A percentile compares a stretch with the other conserved stretches of the same genome.
These are phyloP conservation scores for Acanthosepion pharaonis DNA, from an alignment of 2,888 invertebrate genomes.

Conservation along the genomic window DNA sequence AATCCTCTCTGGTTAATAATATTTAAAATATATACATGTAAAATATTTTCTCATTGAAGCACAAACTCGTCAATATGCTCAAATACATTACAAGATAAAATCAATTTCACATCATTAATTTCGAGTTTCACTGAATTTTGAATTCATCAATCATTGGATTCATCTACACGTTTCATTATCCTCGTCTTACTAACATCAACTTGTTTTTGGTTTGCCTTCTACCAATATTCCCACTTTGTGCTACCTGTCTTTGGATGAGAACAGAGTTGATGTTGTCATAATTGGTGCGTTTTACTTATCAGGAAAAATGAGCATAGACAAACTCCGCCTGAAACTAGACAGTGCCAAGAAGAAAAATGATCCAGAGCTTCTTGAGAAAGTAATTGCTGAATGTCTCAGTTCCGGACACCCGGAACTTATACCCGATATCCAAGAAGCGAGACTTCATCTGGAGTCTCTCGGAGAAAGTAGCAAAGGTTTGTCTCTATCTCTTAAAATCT, in stretches of 20 bases:
- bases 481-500: not conserved
- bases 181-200: no score
- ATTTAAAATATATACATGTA: no score
- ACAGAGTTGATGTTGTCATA: not conserved
- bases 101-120: not conserved
- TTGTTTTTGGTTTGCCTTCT: no score
- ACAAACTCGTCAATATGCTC: no score
- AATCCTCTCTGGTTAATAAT: no score
- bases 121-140: no score
- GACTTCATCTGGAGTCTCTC: constrained; percentile 33
- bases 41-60: no score
- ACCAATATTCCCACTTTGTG: not conserved
- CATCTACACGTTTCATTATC: no score
- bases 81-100: no score
- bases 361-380: not conserved
- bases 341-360: not conserved
- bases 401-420: constrained; percentile 23
- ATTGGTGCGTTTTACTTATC: not conserved
- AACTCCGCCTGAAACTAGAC: not conserved
- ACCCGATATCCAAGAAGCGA: not conserved
- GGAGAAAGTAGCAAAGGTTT: constrained; percentile 18
- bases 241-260: not conserved
- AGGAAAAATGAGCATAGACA: not conserved
- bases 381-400: constrained; percentile 38
- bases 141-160: no score